Conservation (phyloP, 2,797 vertebrate species). For the Cetoscarus ocellatus region DNA sequence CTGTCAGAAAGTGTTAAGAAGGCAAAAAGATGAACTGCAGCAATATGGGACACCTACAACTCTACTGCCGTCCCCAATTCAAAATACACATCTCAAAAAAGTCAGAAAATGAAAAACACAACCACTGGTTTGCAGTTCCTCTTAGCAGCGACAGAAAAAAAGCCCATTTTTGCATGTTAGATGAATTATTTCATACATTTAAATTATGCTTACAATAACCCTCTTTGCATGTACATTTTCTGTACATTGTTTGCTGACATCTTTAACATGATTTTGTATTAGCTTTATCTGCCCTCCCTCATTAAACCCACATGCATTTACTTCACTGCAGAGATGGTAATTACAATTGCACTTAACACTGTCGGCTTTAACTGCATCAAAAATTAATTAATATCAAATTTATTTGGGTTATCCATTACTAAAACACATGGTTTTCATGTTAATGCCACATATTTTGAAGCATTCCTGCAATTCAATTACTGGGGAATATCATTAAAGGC, state of each 20-base stretch:
- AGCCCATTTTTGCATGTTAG: neutral
- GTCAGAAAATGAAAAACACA: neutral
- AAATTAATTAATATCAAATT: conserved; percentile 85
- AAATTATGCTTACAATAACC: conserved; percentile 27
- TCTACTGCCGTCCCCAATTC: conserved; percentile 39
- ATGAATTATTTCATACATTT: conserved; percentile 30
- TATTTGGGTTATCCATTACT: conserved; percentile 86
- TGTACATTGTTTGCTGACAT: conserved; percentile 59
- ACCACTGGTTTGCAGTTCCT: conserved; percentile 8
- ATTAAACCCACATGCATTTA: conserved; percentile 66
- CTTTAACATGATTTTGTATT: conserved; percentile 70
- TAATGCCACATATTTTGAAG: conserved; percentile 84
- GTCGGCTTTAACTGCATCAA: conserved; percentile 79
- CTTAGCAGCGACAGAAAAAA: neutral
- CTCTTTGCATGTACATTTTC: conserved; percentile 43
- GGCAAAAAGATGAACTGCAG: conserved; percentile 43
- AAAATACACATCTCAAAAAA: neutral
- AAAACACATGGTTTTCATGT: conserved; percentile 82
- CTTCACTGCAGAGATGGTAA: conserved; percentile 71
- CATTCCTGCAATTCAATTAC: conserved; percentile 86
- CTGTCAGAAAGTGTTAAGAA: conserved; percentile 76
- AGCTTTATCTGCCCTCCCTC: conserved; percentile 68
- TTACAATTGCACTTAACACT: conserved; percentile 76
- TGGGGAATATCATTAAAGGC: conserved; percentile 86
- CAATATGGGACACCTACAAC: conserved; percentile 56